Evolutionary conservation across 2,113 vertebrate genomes (phyloP).

Genomic region (Phocoena phocoena): DNA sequence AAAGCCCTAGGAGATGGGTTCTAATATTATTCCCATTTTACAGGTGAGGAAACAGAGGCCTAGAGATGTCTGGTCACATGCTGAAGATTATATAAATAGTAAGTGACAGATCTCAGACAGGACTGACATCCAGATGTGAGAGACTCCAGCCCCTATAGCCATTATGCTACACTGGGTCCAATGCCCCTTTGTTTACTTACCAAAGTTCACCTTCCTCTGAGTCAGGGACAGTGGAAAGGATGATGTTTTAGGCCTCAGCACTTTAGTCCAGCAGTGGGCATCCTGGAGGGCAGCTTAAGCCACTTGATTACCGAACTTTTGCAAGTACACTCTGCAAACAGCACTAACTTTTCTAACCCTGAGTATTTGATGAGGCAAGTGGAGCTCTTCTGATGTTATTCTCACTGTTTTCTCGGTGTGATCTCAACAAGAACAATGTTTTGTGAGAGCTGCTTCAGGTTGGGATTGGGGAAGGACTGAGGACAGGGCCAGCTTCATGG

Average conservation of each 20-base stretch:
- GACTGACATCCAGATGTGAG: not conserved
- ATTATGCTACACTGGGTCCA: rapidly evolving
- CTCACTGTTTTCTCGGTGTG: not conserved
- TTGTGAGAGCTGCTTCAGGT: not conserved
- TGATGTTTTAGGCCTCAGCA: not conserved
- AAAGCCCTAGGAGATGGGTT: not conserved
- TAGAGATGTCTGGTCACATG: not conserved
- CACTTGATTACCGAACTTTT: not conserved
- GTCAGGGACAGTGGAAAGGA: not conserved
- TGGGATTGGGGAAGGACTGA: not conserved
- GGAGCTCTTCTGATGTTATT: not conserved
- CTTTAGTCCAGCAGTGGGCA: not conserved
- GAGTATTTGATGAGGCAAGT: not conserved
- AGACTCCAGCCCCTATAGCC: not conserved
- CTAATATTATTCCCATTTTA: not conserved
- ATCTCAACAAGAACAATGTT: not conserved
- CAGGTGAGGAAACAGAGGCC: not conserved
- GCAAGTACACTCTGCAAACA: not conserved
- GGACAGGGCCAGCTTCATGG: not conserved
- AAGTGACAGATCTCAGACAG: not conserved
- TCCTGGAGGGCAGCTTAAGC: not conserved
- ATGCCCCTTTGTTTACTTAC: not conserved
- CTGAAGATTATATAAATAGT: not conserved
- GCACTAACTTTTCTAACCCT: not conserved
- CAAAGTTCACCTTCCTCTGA: not conserved